A percentile compares a stretch with the other conserved stretches of the same genome.
These are phyloP conservation scores for Neotoxoptera formosana DNA, from an alignment of 1,140 invertebrate species.

Conservation along the genomic window DNA sequence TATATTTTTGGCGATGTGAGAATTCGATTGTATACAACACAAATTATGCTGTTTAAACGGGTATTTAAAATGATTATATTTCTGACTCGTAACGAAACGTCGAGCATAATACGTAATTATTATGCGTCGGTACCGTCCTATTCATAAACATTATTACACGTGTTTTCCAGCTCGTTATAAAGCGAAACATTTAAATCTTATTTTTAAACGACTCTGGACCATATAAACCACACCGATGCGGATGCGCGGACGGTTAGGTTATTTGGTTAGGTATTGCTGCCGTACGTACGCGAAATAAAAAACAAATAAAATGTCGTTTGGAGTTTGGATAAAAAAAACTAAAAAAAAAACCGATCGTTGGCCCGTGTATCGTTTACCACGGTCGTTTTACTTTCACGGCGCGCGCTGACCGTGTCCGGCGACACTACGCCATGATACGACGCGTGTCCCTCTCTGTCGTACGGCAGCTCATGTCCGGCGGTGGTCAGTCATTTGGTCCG, in stretches of 20 bases:
- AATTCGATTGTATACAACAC: slow-evolving; percentile 6
- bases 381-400: slow-evolving; percentile 27
- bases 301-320: not conserved
- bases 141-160: not conserved
- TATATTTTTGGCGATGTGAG: slow-evolving; percentile 26
- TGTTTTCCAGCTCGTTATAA: not conserved
- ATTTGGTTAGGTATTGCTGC: too few species aligned
- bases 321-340: not conserved
- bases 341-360: not conserved
- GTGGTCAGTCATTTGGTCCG: not conserved
- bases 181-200: not conserved
- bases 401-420: not conserved
- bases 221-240: not conserved
- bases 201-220: not conserved
- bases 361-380: not conserved
- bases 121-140: not conserved
- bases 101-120: not conserved
- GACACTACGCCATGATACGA: not conserved
- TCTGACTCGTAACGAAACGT: not conserved
- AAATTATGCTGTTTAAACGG: not conserved
- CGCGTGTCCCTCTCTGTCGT: not conserved
- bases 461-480: not conserved
- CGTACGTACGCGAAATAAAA: not conserved
- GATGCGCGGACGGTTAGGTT: not conserved
- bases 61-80: slow-evolving; percentile 2